Conservation (phyloP, 1,140 invertebrate species). For the Drosophila tani region DNA sequence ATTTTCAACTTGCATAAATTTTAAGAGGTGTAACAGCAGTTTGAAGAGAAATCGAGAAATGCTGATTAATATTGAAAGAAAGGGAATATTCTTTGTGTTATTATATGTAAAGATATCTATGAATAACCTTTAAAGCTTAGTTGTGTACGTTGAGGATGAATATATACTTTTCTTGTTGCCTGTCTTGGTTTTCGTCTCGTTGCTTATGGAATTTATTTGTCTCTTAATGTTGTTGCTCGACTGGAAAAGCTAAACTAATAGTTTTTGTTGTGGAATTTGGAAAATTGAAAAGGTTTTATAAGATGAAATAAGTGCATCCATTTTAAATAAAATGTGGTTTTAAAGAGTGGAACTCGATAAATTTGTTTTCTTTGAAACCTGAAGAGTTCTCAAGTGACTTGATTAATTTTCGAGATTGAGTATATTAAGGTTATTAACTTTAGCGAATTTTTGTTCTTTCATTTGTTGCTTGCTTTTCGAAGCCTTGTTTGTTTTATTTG, state of each 20-base stretch:
- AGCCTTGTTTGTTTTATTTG: slow-evolving; percentile 1
- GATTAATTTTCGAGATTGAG: neutral
- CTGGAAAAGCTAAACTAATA: neutral
- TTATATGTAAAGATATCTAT: neutral
- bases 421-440: neutral
- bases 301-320: too few relatives aligned
- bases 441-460: slow-evolving; percentile 26
- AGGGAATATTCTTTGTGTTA: neutral
- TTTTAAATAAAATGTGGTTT: neutral
- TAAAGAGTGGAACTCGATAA: neutral
- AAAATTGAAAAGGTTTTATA: too few relatives aligned
- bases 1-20: slow-evolving; percentile 28
- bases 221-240: neutral
- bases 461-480: slow-evolving; percentile 32
- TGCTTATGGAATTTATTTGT: neutral
- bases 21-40: neutral
- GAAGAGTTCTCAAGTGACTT: too few relatives aligned
- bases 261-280: neutral
- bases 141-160: neutral
- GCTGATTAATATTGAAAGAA: neutral
- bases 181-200: neutral
- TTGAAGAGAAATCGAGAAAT: neutral
- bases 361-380: neutral
- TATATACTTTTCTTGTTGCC: slow-evolving; percentile 6
- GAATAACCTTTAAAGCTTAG: neutral